Percentiles rank a stretch among this genome's conserved stretches.
These are phyloP conservation scores for Butorides virescens DNA, from an alignment of 2,113 vertebrate species.

Conservation along the genomic window DNA sequence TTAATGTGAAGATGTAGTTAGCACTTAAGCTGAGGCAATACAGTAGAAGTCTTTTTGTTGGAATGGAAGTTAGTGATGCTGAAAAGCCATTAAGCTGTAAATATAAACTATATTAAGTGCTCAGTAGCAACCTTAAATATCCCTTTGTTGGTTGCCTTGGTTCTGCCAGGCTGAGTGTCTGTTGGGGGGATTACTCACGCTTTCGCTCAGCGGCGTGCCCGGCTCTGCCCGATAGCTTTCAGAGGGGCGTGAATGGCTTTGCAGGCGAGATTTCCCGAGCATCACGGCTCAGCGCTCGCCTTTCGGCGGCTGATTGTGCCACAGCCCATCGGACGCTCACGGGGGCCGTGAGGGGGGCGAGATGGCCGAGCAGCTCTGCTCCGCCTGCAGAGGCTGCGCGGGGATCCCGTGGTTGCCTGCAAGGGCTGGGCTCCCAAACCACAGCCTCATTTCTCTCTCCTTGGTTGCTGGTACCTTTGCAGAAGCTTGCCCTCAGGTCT, in stretches of 20 bases:
- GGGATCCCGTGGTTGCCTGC: accelerated
- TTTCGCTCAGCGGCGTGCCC: not conserved
- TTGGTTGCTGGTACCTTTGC: not conserved
- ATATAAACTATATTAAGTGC: conserved; percentile 71
- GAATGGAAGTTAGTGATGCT: conserved; percentile 67
- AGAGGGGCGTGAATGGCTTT: not conserved
- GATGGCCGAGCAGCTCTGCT: not conserved
- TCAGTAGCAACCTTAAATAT: conserved; percentile 57
- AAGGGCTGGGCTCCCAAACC: not conserved
- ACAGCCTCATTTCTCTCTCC: not conserved
- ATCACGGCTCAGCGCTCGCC: not conserved
- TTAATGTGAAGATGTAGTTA: conserved; percentile 63
- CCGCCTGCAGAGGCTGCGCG: not conserved
- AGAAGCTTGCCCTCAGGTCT: not conserved
- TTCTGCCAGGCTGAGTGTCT: conserved; percentile 3
- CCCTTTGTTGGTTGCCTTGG: conserved; percentile 3
- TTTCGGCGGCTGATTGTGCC: not conserved
- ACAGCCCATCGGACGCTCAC: accelerated
- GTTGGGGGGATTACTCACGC: not conserved
- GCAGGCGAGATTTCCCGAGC: not conserved
- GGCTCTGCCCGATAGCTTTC: not conserved
- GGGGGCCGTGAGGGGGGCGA: not conserved
- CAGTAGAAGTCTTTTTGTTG: conserved; percentile 45
- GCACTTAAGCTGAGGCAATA: conserved; percentile 64
- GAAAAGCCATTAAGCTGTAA: conserved; percentile 72